Evolutionary conservation across 2,888 invertebrate species (phyloP).

Genomic region (Biston betularia): DNA sequence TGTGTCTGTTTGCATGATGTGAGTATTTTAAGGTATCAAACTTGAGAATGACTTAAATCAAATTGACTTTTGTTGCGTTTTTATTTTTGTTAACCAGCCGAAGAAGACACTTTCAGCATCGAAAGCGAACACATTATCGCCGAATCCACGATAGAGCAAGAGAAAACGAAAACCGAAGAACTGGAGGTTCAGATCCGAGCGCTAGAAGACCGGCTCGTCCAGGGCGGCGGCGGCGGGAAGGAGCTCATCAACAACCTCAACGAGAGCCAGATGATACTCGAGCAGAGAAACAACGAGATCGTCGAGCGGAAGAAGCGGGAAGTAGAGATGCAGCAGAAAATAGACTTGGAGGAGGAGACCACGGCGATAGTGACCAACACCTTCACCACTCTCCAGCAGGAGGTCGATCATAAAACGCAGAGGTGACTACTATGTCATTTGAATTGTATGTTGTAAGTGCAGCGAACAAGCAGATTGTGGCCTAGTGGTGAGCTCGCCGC

Average conservation of each 20-base stretch:
- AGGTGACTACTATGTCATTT: slow-evolving; percentile 54
- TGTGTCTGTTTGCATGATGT: no score
- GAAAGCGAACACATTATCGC: slow-evolving; percentile 81
- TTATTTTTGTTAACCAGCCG: slow-evolving; percentile 51
- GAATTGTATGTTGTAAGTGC: no score
- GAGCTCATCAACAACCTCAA: slow-evolving; percentile 98
- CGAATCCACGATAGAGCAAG: slow-evolving; percentile 87
- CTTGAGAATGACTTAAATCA: background rate
- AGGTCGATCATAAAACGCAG: slow-evolving; percentile 98
- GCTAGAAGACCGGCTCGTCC: slow-evolving; percentile 97
- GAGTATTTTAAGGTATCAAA: background rate
- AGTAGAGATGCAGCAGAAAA: slow-evolving; percentile 97
- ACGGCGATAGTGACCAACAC: slow-evolving; percentile 96
- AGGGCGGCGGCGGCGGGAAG: slow-evolving; percentile 92
- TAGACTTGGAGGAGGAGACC: slow-evolving; percentile 97
- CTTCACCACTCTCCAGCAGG: slow-evolving; percentile 96
- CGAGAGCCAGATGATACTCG: slow-evolving; percentile 95
- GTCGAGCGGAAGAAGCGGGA: slow-evolving; percentile 95
- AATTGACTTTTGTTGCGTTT: no score
- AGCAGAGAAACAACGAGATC: slow-evolving; percentile 93
- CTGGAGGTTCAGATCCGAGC: slow-evolving; percentile 92
- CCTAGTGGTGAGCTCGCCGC: no score
- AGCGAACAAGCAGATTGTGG: no score
- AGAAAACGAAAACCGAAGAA: slow-evolving; percentile 90
- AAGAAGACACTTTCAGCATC: slow-evolving; percentile 75